Evolutionary conservation across 30 jellyfish, hydroid and myxozoan species (phyloP).

Genomic region (Nemopilema nomurai): DNA sequence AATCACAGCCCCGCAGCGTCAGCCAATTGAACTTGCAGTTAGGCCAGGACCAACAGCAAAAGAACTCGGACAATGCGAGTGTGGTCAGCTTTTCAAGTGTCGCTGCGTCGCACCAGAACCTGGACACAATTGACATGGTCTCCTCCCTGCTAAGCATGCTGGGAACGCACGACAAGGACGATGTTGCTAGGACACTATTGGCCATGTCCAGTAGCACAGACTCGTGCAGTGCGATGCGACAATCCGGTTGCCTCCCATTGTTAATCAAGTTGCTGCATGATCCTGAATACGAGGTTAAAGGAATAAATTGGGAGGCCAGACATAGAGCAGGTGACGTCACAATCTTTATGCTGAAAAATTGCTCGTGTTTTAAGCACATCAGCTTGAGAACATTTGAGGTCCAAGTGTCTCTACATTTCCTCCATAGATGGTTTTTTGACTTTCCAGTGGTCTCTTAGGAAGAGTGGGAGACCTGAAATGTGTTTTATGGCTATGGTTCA

Average conservation of each 20-base stretch:
- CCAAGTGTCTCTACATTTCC: no score
- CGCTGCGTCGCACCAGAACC: constrained; percentile 96
- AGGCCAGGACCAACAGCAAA: constrained; percentile 66
- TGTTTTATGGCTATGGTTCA: no score
- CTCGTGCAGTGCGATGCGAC: constrained; percentile 98
- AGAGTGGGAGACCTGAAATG: no score
- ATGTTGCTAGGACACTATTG: constrained; percentile 92
- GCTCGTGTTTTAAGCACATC: no score
- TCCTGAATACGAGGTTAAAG: constrained; percentile 76
- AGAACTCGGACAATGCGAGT: constrained; percentile 84
- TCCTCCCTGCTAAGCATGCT: constrained; percentile 98
- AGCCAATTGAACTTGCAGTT: constrained; percentile 64
- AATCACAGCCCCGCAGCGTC: constrained; percentile 61
- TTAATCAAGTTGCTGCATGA: constrained; percentile 79
- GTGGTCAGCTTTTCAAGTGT: constrained; percentile 97
- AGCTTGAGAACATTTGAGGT: no score
- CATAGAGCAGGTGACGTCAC: constrained; percentile 84
- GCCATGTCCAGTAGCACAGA: constrained; percentile 99
- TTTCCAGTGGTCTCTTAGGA: no score
- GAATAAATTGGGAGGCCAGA: constrained; percentile 96
- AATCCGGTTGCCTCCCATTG: constrained; percentile 91
- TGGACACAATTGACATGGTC: constrained; percentile 97
- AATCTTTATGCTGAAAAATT: no score
- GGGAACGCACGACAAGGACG: constrained; percentile 98
- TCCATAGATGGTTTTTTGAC: no score